Evolutionary conservation across 2,888 invertebrate genomes (phyloP).

Genomic region (Heliconius erato): DNA sequence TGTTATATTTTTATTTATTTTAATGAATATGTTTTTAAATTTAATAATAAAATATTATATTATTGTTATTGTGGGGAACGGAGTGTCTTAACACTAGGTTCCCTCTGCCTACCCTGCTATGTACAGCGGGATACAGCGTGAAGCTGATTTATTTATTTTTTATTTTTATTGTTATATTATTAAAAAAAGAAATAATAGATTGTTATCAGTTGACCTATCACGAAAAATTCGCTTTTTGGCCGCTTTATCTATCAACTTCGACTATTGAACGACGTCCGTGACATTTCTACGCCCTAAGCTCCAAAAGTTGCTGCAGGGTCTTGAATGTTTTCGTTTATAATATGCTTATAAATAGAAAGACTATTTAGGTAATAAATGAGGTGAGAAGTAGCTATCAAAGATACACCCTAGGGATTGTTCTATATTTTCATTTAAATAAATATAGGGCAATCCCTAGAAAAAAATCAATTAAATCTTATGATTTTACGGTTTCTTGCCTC

Average conservation of each 20-base stretch:
- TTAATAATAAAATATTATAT: background rate
- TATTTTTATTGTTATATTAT: too few species aligned
- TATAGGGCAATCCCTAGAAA: background rate
- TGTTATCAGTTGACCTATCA: constrained; percentile 13
- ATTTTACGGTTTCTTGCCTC: too few species aligned
- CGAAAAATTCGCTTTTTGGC: constrained; percentile 33
- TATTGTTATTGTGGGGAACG: too few species aligned
- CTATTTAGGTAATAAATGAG: background rate
- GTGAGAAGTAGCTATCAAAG: background rate
- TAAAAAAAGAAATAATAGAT: too few species aligned
- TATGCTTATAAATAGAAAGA: background rate
- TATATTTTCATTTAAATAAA: background rate
- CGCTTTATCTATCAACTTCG: constrained; percentile 68
- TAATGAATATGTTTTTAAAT: background rate
- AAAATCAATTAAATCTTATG: too few species aligned
- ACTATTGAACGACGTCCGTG: constrained; percentile 65
- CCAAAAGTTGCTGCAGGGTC: constrained; percentile 46
- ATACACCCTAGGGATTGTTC: too few species aligned
- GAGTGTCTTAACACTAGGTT: too few species aligned
- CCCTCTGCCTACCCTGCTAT: too few species aligned
- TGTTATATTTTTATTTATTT: background rate
- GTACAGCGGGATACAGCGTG: too few species aligned
- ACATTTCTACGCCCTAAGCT: constrained; percentile 75
- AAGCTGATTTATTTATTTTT: too few species aligned
- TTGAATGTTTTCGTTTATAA: constrained; percentile 1